Evolutionary conservation across 2,797 vertebrate genomes (phyloP).

Genomic region (Triplophysa yarkandensis): DNA sequence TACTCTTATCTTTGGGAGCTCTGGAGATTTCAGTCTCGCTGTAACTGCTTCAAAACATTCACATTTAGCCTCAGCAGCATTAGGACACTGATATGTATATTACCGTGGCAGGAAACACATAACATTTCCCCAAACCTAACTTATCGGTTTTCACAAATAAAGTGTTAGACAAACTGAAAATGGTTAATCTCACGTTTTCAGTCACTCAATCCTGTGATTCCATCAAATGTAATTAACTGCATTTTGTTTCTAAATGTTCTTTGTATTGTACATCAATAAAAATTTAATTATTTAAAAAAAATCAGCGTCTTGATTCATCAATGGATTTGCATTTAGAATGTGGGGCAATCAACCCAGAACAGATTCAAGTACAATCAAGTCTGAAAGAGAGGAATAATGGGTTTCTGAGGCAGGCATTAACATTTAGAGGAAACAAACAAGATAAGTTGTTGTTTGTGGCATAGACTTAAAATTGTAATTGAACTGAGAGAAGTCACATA

Average conservation of each 20-base stretch:
- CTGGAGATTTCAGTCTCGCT: conserved; percentile 53
- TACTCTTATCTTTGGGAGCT: conserved; percentile 70
- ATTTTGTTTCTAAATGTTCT: conserved; percentile 46
- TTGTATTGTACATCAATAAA: conserved; percentile 56
- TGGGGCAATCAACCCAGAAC: conserved; percentile 63
- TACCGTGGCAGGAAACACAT: conserved; percentile 37
- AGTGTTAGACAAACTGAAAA: neutral
- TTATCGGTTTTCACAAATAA: neutral
- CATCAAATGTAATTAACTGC: conserved; percentile 28
- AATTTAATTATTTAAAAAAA: conserved; percentile 51
- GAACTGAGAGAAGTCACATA: conserved; percentile 53
- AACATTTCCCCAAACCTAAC: conserved; percentile 23
- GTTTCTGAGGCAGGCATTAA: conserved; percentile 36
- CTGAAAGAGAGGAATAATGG: conserved; percentile 22
- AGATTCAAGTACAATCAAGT: conserved; percentile 59
- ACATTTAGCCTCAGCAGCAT: conserved; percentile 43
- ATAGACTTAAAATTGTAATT: conserved; percentile 26
- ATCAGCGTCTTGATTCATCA: conserved; percentile 45
- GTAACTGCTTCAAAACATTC: conserved; percentile 41
- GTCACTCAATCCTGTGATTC: neutral
- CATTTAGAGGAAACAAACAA: conserved; percentile 34
- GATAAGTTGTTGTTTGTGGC: conserved; percentile 5
- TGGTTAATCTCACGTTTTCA: neutral
- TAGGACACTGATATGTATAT: conserved; percentile 36
- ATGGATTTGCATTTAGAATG: conserved; percentile 49